Evolutionary conservation across 2,888 invertebrate genomes (phyloP).

Genomic region (Hypsopygia costalis): DNA sequence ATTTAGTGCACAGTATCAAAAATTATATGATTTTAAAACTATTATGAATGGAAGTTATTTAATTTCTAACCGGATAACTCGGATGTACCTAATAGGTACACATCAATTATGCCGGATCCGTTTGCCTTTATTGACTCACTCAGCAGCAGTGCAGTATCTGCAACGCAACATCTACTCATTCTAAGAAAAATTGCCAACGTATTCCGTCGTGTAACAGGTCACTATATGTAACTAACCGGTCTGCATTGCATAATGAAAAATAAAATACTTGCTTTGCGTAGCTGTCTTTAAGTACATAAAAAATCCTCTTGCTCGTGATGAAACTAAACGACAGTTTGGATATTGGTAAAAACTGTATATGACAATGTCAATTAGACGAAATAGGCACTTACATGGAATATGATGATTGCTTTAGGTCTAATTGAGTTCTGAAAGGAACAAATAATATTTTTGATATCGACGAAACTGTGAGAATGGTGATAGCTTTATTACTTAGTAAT

Average conservation of each 20-base stretch:
- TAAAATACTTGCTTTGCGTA: slow-evolving; percentile 12
- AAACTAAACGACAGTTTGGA: background rate
- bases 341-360: background rate
- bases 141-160: background rate
- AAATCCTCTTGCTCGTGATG: background rate
- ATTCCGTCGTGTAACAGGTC: slow-evolving; percentile 19
- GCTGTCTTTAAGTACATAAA: background rate
- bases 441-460: too few relatives aligned
- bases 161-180: slow-evolving; percentile 2
- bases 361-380: too few relatives aligned
- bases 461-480: too few relatives aligned
- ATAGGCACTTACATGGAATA: too few relatives aligned
- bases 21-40: too few relatives aligned
- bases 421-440: too few relatives aligned
- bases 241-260: slow-evolving; percentile 27
- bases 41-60: too few relatives aligned
- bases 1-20: too few relatives aligned
- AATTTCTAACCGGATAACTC: slow-evolving; percentile 6
- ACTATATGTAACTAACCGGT: slow-evolving; percentile 29
- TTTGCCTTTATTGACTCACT: background rate
- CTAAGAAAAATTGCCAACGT: slow-evolving; percentile 5
- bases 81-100: too few relatives aligned
- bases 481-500: too few relatives aligned
- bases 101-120: background rate
- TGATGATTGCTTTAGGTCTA: too few relatives aligned